Evolutionary conservation across 2,797 vertebrate genomes (phyloP).

Genomic region (Lemur catta): DNA sequence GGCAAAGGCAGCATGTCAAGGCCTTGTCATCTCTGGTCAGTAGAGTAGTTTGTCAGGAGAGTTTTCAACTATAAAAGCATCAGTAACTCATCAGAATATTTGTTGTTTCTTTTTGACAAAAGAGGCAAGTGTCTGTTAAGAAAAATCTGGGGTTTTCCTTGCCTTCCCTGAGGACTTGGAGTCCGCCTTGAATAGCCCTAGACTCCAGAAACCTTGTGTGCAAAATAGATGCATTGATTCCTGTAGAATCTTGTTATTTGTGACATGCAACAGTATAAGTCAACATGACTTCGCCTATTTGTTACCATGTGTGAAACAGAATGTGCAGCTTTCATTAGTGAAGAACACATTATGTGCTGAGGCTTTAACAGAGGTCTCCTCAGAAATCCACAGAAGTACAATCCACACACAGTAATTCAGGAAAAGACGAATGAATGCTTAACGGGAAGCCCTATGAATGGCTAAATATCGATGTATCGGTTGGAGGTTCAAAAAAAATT

Average conservation of each 20-base stretch:
- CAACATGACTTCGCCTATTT: slow-evolving; percentile 30
- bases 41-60: slow-evolving; percentile 80
- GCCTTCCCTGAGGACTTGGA: slow-evolving; percentile 45
- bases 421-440: neutral
- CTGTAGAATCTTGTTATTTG: slow-evolving; percentile 66
- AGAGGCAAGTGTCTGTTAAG: slow-evolving; percentile 73
- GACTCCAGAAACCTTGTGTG: slow-evolving; percentile 65
- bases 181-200: neutral
- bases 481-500: slow-evolving; percentile 5
- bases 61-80: slow-evolving; percentile 78
- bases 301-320: slow-evolving; percentile 65
- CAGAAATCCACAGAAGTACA: slow-evolving; percentile 18
- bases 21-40: slow-evolving; percentile 80
- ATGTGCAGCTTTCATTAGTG: slow-evolving; percentile 66
- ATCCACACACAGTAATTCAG: slow-evolving; percentile 34
- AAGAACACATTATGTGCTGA: slow-evolving; percentile 5
- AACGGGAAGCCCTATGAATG: slow-evolving; percentile 12
- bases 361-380: slow-evolving; percentile 44
- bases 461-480: slow-evolving; percentile 32
- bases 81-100: slow-evolving; percentile 80
- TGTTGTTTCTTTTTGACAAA: slow-evolving; percentile 78
- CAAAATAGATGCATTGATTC: slow-evolving; percentile 59
- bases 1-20: slow-evolving; percentile 69
- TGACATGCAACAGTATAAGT: slow-evolving; percentile 62
- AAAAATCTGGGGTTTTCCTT: slow-evolving; percentile 70